Percentiles rank a stretch among this genome's conserved stretches.
phyloP scores from a whole-genome alignment of 1,140 invertebrate genomes.

The Solenopsis invicta region DNA sequence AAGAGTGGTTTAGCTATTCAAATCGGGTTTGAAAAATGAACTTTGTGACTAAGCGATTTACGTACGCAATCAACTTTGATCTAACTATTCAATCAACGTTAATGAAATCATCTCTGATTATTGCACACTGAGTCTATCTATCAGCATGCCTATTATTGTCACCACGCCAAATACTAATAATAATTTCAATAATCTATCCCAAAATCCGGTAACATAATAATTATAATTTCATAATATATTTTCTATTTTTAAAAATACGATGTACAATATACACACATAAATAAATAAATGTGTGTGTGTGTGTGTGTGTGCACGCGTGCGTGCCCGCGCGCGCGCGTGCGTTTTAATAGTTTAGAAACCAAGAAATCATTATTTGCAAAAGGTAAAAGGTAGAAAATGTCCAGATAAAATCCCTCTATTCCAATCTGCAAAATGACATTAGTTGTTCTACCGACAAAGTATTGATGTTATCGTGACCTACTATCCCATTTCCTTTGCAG shows the following conservation, averaged over 20 bases:
- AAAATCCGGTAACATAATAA: not conserved
- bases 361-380: not conserved
- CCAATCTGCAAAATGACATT: slow-evolving; percentile 21
- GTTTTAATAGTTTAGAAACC: not conserved
- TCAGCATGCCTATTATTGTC: not conserved
- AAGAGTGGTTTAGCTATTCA: slow-evolving; percentile 28
- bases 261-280: not conserved
- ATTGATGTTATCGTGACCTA: slow-evolving; percentile 56
- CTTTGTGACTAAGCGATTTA: not conserved
- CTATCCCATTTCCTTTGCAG: slow-evolving; percentile 53
- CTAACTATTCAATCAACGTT: not conserved
- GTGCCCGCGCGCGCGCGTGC: too few relatives aligned
- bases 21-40: slow-evolving; percentile 44
- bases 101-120: slow-evolving; percentile 3
- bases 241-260: not conserved
- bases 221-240: not conserved
- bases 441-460: slow-evolving; percentile 32
- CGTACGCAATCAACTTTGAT: slow-evolving; percentile 16
- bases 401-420: not conserved
- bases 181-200: not conserved
- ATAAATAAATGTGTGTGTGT: not conserved
- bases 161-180: not conserved
- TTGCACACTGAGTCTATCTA: not conserved
- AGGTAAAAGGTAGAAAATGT: not conserved
- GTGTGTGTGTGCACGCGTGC: not conserved